Conservation (phyloP, 2,113 vertebrate species). For the Spizaetus ornatus region DNA sequence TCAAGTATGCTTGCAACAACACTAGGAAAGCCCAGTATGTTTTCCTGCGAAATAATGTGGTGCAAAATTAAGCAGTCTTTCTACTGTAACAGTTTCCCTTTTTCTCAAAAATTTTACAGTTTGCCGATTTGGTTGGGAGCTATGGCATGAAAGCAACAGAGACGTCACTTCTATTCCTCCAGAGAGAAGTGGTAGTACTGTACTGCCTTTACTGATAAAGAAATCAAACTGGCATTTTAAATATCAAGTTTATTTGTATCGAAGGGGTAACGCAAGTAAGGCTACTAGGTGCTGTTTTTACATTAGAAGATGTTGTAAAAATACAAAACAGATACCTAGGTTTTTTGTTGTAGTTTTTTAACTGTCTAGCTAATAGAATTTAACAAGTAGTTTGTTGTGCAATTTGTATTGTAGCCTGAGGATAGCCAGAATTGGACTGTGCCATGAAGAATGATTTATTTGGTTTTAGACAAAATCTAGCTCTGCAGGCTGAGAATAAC, state of each 20-base stretch:
- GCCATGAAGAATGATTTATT: not conserved
- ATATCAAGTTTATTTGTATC: not conserved
- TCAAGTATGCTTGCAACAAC: not conserved
- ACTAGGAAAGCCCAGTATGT: not conserved
- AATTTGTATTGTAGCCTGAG: not conserved
- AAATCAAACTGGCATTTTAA: not conserved
- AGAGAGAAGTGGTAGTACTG: not conserved
- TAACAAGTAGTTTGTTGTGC: not conserved
- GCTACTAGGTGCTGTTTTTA: not conserved
- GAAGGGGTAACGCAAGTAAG: not conserved
- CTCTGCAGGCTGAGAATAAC: not conserved
- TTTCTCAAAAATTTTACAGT: not conserved
- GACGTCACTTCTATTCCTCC: not conserved
- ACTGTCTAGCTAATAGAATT: not conserved
- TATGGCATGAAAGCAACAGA: not conserved
- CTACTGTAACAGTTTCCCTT: not conserved
- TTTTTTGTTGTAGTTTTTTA: not conserved
- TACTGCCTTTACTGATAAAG: not conserved
- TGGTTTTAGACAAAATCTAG: slow-evolving; percentile 36
- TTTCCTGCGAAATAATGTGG: not conserved
- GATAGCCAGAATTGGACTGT: not conserved
- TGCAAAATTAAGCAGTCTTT: not conserved
- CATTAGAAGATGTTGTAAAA: not conserved
- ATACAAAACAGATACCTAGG: not conserved
- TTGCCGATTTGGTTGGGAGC: not conserved